These are phyloP conservation scores for Miichthys miiuy DNA, from an alignment of 2,797 vertebrate genomes.

Conservation along the genomic window DNA sequence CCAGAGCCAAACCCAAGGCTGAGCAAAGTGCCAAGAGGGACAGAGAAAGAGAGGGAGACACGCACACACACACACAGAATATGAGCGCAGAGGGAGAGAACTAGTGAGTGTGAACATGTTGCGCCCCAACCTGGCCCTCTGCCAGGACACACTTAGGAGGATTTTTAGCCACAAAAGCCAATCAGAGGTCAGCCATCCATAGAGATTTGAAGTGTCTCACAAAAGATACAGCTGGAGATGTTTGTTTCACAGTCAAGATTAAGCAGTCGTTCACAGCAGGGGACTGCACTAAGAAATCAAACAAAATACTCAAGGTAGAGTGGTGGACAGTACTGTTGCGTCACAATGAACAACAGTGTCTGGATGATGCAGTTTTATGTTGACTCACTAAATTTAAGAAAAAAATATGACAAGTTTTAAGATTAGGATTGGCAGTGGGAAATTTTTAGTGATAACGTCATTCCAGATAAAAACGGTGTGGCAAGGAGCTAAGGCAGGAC, in stretches of 20 bases:
- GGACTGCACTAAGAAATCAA: constrained; percentile 41
- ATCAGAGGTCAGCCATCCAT: constrained; percentile 64
- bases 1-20: constrained; percentile 77
- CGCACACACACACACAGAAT: constrained; percentile 47
- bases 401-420: constrained; percentile 9
- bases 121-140: constrained; percentile 69
- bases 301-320: constrained; percentile 45
- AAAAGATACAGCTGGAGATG: constrained; percentile 60
- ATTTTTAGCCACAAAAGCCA: constrained; percentile 81
- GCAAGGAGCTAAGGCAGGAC: neutral
- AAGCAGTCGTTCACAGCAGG: constrained; percentile 63
- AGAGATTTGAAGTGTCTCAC: constrained; percentile 72
- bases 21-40: constrained; percentile 72
- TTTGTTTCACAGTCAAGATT: constrained; percentile 59
- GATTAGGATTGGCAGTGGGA: neutral
- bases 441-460: neutral
- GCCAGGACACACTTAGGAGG: constrained; percentile 83
- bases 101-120: constrained; percentile 63
- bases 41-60: constrained; percentile 46
- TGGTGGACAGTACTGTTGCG: neutral
- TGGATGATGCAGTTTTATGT: neutral
- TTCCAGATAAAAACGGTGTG: neutral
- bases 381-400: constrained; percentile 18
- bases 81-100: constrained; percentile 54
- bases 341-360: constrained; percentile 24